Conservation (phyloP, 2,888 invertebrate species). For the Chrysolina oricalcia region DNA sequence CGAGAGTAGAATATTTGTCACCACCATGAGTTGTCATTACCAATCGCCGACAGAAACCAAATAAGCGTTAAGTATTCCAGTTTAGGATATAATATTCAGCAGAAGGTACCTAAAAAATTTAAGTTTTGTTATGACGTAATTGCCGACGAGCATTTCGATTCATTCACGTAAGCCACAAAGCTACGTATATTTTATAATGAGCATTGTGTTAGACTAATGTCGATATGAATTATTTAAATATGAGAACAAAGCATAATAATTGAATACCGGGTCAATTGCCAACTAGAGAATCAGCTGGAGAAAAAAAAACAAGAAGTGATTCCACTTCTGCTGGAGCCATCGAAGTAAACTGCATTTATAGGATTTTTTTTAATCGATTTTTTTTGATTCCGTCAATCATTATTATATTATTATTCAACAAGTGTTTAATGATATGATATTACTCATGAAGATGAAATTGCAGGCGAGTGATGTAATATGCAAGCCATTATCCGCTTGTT, state of each 20-base stretch:
- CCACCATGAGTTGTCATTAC: neutral
- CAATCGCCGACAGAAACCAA: neutral
- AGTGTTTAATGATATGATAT: too few species aligned
- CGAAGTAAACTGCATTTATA: too few species aligned
- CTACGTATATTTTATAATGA: neutral
- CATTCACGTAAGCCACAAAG: slow-evolving; percentile 14
- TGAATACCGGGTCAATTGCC: neutral
- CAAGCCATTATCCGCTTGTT: too few species aligned
- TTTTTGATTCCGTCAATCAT: too few species aligned
- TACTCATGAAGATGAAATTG: too few species aligned
- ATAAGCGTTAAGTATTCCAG: neutral
- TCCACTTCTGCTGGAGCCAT: too few species aligned
- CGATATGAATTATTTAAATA: slow-evolving; percentile 6
- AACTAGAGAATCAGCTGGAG: neutral
- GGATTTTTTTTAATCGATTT: too few species aligned
- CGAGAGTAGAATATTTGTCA: neutral
- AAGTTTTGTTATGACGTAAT: neutral
- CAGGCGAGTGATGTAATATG: too few species aligned
- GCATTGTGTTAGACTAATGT: slow-evolving; percentile 3
- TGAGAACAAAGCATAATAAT: neutral
- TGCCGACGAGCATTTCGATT: neutral
- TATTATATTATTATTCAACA: too few species aligned
- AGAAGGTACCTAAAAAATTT: neutral
- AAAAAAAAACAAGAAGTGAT: too few species aligned
- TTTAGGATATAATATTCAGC: slow-evolving; percentile 12